Evolutionary conservation across 2,888 invertebrate genomes (phyloP), one percentile per base, ranked within the genome.

Genomic region (Acrobasis repandana): DNA sequence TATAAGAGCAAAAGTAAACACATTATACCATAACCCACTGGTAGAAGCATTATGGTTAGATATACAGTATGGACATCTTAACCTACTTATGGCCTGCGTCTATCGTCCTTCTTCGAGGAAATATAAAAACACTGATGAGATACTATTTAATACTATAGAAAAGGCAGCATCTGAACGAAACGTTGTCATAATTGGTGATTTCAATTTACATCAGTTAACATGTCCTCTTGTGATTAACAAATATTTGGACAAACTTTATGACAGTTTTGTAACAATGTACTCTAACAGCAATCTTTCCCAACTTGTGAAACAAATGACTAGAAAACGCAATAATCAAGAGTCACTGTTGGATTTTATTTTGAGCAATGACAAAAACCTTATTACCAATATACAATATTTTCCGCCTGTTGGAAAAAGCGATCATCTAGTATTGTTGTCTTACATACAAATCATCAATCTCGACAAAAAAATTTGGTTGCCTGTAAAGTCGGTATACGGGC

Each of bases 261-360:
- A 47, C n/a, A 47, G 16, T 15, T 47, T 47, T 15, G 47, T 47
- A 47, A 47, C 47, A 47, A 47, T 47, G 47, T 47, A 47, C 16
- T 47, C 16, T 5, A 47, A 47, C 9, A 47, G 47, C 16, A 47
- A 47, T 16, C 47, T 47, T 4, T 15, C 47, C n/a, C 47, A 47
- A 15, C 47, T 15, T 47, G 47, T 61, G 20, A n/a, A 16, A 18
- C 43, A 47, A 48, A 15, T 20, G 15, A 58, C 43, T 14, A 47
- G 47, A 15, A 16, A 4, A 47, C n/a, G 47, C 10, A 47, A 16
- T 15, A 47, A n/a, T 9, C 47, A 47, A 47, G 15, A 47, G 9
- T 47, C 47, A 3, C 15, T 47, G 15, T 16, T 47, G 47, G 47
- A 47, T 9, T 16, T 47, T 8, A 47, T 47, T 15, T 15, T 47